phyloP scores from a whole-genome alignment of 2,113 vertebrate genomes.

The human region DNA sequence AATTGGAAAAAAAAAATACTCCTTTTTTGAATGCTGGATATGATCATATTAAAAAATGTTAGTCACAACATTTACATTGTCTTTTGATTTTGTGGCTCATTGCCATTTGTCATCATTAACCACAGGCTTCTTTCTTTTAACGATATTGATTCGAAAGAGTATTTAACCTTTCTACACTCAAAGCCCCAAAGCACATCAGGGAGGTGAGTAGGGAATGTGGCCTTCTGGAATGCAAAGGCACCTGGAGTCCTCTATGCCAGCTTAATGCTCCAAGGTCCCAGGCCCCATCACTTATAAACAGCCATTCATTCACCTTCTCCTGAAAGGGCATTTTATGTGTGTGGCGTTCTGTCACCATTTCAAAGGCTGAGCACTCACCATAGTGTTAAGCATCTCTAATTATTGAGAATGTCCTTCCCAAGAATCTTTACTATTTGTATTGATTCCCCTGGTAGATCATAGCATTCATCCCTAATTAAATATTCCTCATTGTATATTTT shows the following conservation, averaged over 20 bases:
- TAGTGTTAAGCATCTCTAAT: neutral
- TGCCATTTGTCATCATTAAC: neutral
- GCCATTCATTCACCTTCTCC: neutral
- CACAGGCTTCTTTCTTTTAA: neutral
- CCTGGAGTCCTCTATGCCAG: too few species aligned
- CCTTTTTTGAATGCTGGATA: neutral
- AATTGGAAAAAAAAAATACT: too few species aligned
- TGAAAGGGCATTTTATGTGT: neutral
- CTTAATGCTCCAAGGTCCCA: too few species aligned
- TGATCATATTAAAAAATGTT: neutral
- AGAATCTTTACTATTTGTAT: rapidly evolving
- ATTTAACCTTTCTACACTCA: neutral
- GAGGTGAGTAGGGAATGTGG: neutral
- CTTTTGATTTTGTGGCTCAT: neutral
- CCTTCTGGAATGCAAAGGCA: neutral
- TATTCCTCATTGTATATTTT: neutral
- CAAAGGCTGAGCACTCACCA: neutral
- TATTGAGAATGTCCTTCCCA: neutral
- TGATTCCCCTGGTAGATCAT: neutral
- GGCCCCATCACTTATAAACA: neutral
- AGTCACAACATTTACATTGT: neutral
- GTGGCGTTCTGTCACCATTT: neutral
- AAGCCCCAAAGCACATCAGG: neutral
- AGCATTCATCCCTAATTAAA: neutral
- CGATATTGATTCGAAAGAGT: neutral